These are phyloP conservation scores for Lochmaea crataegi DNA, from an alignment of 2,888 invertebrate genomes.

Conservation along the genomic window DNA sequence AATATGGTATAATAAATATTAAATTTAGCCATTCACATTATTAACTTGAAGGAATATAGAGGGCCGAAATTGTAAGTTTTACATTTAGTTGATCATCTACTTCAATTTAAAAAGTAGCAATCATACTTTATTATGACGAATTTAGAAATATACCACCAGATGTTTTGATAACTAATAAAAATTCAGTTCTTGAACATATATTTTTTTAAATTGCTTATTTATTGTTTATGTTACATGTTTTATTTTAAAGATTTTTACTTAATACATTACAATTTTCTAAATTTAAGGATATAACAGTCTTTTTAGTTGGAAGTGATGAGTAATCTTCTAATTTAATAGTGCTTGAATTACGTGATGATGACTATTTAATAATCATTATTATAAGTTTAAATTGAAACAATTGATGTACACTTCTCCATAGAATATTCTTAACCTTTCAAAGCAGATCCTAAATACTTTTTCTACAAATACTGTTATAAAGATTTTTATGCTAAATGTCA, in stretches of 20 bases:
- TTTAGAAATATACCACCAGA: not conserved
- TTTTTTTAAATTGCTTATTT: not conserved
- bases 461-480: too few species aligned
- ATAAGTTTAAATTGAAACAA: too few species aligned
- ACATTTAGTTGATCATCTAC: not conserved
- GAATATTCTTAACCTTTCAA: too few species aligned
- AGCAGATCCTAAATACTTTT: too few species aligned
- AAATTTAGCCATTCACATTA: conserved; percentile 3
- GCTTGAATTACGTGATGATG: too few species aligned
- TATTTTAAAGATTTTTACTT: not conserved
- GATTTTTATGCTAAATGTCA: too few species aligned
- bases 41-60: conserved; percentile 1
- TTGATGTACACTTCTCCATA: too few species aligned
- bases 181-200: not conserved
- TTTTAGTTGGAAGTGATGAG: too few species aligned
- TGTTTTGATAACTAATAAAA: not conserved
- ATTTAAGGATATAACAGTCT: too few species aligned
- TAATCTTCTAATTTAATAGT: too few species aligned
- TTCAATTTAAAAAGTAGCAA: not conserved
- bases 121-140: conserved; percentile 3
- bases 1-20: not conserved
- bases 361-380: too few species aligned
- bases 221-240: not conserved
- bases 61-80: conserved; percentile 5
- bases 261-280: too few species aligned